phyloP scores from a whole-genome alignment of 2,113 vertebrate species.

The Pitta sordida region DNA sequence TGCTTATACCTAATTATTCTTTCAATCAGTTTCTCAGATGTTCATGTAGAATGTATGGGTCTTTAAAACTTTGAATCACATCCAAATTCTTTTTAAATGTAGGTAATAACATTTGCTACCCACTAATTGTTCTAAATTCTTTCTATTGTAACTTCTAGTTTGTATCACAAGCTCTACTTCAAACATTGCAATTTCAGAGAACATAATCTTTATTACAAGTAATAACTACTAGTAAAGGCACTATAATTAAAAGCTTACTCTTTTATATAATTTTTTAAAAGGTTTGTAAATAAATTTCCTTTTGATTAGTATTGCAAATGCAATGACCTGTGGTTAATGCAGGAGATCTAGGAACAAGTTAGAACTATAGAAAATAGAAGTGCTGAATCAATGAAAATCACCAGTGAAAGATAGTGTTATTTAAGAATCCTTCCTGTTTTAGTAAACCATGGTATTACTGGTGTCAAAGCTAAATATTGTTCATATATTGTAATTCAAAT shows the following conservation, averaged over 20 bases:
- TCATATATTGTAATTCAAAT: background rate
- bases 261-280: background rate
- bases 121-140: background rate
- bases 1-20: constrained; percentile 15
- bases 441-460: background rate
- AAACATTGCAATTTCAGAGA: background rate
- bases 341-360: background rate
- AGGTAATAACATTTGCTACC: constrained; percentile 8
- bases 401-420: background rate
- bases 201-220: background rate
- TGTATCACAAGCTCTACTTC: background rate
- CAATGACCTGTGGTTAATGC: background rate
- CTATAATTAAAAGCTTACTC: background rate
- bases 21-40: constrained; percentile 40
- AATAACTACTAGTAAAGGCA: background rate
- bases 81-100: constrained; percentile 25
- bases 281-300: background rate
- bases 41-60: constrained; percentile 7
- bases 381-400: background rate
- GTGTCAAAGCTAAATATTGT: background rate
- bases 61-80: constrained; percentile 12
- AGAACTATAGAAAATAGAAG: background rate
- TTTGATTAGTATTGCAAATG: background rate
- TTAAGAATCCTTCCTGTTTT: background rate
- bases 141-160: background rate